These are phyloP conservation scores for Tanaodytes sp. DNA, from an alignment of 2,888 invertebrate genomes.

Conservation along the genomic window DNA sequence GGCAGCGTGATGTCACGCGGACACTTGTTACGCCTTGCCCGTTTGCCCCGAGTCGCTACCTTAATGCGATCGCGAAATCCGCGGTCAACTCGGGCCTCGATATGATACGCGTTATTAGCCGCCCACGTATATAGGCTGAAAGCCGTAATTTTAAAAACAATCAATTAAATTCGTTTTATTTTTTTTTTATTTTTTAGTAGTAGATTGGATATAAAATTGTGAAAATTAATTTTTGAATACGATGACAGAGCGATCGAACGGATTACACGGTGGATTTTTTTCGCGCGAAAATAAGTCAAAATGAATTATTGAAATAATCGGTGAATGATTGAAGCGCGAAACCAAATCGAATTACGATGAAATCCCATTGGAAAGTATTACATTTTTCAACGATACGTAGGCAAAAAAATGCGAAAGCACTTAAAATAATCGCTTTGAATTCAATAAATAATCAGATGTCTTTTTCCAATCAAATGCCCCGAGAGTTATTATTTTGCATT, in stretches of 20 bases:
- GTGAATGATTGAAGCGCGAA: slow-evolving; percentile 12
- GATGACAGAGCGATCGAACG: too few species aligned
- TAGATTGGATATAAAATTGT: too few species aligned
- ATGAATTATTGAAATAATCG: too few species aligned
- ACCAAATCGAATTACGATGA: not conserved
- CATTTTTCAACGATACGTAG: slow-evolving; percentile 16
- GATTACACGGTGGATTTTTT: too few species aligned
- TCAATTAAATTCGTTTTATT: too few species aligned
- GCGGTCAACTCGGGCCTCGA: slow-evolving; percentile 30
- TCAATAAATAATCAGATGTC: slow-evolving; percentile 33
- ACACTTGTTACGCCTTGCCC: slow-evolving; percentile 71
- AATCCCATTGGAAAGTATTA: not conserved
- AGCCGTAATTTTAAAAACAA: too few species aligned
- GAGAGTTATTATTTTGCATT: slow-evolving; percentile 17
- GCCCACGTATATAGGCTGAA: too few species aligned
- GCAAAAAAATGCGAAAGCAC: slow-evolving; percentile 26
- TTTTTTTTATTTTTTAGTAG: too few species aligned
- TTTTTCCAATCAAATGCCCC: slow-evolving; percentile 13
- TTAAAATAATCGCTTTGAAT: slow-evolving; percentile 34
- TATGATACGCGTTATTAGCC: slow-evolving; percentile 41
- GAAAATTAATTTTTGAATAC: too few species aligned
- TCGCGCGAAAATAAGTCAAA: too few species aligned
- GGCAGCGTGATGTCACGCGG: slow-evolving; percentile 69
- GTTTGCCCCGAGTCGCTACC: slow-evolving; percentile 37
- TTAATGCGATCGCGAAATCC: slow-evolving; percentile 37